phyloP scores from a whole-genome alignment of 1,140 invertebrate species.

The Drosophila sp. region DNA sequence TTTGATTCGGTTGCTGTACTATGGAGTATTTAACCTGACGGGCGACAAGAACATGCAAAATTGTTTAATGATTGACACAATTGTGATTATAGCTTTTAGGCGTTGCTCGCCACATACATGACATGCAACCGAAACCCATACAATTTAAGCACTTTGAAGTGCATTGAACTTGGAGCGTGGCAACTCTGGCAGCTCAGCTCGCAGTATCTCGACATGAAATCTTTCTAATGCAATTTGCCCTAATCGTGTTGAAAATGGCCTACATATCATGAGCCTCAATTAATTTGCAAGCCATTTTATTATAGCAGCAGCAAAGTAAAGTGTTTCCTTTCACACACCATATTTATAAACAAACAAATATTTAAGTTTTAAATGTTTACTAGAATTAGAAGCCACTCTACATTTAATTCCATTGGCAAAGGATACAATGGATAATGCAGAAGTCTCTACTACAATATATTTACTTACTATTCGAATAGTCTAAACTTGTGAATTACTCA shows the following conservation, averaged over 20 bases:
- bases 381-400: too few species aligned
- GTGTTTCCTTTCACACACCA: background rate
- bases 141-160: conserved; percentile 28
- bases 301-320: background rate
- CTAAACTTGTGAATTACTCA: too few species aligned
- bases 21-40: conserved; percentile 94
- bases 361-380: conserved; percentile 24
- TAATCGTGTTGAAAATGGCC: conserved; percentile 65
- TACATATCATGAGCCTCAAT: conserved; percentile 56
- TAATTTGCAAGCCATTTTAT: conserved; percentile 34
- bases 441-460: too few species aligned
- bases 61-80: conserved; percentile 66
- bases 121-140: conserved; percentile 25
- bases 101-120: conserved; percentile 42
- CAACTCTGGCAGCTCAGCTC: conserved; percentile 20
- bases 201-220: conserved; percentile 64
- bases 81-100: conserved; percentile 47
- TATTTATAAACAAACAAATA: conserved; percentile 9
- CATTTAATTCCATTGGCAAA: too few species aligned
- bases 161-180: conserved; percentile 66
- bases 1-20: conserved; percentile 97
- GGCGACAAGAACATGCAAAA: conserved; percentile 53
- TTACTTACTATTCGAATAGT: too few species aligned
- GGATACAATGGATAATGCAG: too few species aligned
- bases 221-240: conserved; percentile 63